Percentiles rank a stretch among this genome's conserved stretches.
phyloP scores from a whole-genome alignment of 2,888 invertebrate species.

The Tromatobia lineatoria region DNA sequence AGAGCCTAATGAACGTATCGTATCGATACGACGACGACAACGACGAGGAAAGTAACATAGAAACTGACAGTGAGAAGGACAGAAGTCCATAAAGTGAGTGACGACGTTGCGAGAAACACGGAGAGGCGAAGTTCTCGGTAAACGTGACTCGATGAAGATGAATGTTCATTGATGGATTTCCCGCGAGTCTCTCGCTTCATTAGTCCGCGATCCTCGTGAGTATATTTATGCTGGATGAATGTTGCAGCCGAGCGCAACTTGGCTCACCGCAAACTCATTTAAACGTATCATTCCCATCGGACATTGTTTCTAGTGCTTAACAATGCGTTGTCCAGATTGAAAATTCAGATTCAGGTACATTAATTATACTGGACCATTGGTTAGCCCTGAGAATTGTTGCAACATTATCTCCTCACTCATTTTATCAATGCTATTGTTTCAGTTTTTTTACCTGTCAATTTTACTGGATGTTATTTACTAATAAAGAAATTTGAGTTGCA shows the following conservation, averaged over 20 bases:
- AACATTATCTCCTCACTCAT: not conserved
- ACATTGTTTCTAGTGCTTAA: slow-evolving; percentile 40
- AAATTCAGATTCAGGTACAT: slow-evolving; percentile 23
- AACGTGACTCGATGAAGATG: slow-evolving; percentile 66
- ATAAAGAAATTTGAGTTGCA: no score
- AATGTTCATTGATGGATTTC: slow-evolving; percentile 68
- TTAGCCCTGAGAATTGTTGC: not conserved
- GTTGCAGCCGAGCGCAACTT: not conserved
- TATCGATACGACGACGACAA: slow-evolving; percentile 30
- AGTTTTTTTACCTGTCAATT: no score
- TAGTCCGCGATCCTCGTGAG: slow-evolving; percentile 44
- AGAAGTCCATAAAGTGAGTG: slow-evolving; percentile 15
- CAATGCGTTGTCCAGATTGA: slow-evolving; percentile 38
- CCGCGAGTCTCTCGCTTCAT: slow-evolving; percentile 54
- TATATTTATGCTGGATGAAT: slow-evolving; percentile 13
- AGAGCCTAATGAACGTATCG: slow-evolving; percentile 54
- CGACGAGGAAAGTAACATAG: slow-evolving; percentile 21
- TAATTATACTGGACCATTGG: not conserved
- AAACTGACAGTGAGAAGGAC: slow-evolving; percentile 25
- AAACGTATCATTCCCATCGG: slow-evolving; percentile 50
- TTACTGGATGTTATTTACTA: no score
- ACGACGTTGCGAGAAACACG: slow-evolving; percentile 35
- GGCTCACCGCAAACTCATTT: slow-evolving; percentile 13
- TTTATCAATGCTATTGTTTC: not conserved
- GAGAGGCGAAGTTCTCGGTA: slow-evolving; percentile 51